Evolutionary conservation across 2,797 vertebrate species (phyloP).

Genomic region (Platyrinchus mystaceus): DNA sequence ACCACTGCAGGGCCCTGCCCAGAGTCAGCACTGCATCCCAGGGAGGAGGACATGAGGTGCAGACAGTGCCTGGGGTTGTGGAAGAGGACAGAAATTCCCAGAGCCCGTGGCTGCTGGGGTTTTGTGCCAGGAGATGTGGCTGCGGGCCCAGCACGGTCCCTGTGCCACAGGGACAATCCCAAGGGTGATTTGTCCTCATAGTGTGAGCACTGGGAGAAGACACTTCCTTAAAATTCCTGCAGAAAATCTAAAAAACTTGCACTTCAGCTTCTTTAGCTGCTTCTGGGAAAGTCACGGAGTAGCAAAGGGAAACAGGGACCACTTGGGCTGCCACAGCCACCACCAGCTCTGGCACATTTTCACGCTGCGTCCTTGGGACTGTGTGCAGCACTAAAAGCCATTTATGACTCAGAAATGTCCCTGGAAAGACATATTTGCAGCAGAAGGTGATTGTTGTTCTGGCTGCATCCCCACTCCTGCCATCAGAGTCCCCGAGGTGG

Average conservation of each 20-base stretch:
- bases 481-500: background rate
- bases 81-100: background rate
- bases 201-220: background rate
- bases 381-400: background rate
- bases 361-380: background rate
- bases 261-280: background rate
- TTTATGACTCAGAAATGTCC: background rate
- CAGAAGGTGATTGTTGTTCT: background rate
- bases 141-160: background rate
- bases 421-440: background rate
- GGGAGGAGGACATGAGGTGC: background rate
- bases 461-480: background rate
- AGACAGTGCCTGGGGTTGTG: background rate
- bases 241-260: background rate
- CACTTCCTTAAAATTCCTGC: background rate
- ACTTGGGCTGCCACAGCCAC: fast-evolving
- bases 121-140: background rate
- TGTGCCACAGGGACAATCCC: background rate
- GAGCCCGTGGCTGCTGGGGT: background rate
- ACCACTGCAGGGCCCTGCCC: background rate
- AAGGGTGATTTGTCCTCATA: background rate
- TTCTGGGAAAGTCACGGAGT: background rate
- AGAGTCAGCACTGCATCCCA: background rate
- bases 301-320: background rate
- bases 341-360: background rate